Conservation (phyloP, 64 coral and sea anemone genomes). For the Trachythela sp. region DNA sequence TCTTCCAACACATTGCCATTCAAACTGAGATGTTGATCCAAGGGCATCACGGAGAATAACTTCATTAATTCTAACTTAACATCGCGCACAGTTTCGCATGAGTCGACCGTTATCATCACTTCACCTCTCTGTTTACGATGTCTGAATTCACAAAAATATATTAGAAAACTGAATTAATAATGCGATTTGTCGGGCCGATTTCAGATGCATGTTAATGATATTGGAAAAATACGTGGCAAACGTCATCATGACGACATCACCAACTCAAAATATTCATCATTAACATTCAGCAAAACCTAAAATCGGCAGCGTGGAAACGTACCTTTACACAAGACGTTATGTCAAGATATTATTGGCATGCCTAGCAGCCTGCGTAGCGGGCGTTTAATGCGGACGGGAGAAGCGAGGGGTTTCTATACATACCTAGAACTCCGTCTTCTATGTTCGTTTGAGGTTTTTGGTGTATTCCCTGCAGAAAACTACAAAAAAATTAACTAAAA, state of each 20-base stretch:
- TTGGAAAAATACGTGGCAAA: no score
- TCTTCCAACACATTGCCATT: constrained; percentile 72
- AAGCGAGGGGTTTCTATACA: no score
- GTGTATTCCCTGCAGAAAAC: constrained; percentile 59
- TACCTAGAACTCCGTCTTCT: constrained; percentile 72
- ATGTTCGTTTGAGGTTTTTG: constrained; percentile 45
- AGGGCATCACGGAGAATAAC: constrained; percentile 86
- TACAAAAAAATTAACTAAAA: neutral
- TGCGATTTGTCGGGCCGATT: no score
- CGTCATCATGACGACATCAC: no score
- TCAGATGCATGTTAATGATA: no score
- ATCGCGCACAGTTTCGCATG: constrained; percentile 64
- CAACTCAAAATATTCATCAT: no score
- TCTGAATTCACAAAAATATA: constrained; percentile 16
- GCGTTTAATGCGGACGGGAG: no score
- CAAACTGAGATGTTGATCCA: constrained; percentile 88
- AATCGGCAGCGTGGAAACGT: no score
- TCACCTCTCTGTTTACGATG: constrained; percentile 91
- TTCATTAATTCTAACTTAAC: constrained; percentile 97
- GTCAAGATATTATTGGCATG: no score
- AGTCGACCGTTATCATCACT: constrained; percentile 61
- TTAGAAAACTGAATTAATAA: neutral
- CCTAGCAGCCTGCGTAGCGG: no score
- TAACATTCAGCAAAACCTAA: no score
- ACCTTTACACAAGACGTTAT: no score